Evolutionary conservation across 2,113 vertebrate species (phyloP).

Genomic region (Sarotherodon lohbergeri): DNA sequence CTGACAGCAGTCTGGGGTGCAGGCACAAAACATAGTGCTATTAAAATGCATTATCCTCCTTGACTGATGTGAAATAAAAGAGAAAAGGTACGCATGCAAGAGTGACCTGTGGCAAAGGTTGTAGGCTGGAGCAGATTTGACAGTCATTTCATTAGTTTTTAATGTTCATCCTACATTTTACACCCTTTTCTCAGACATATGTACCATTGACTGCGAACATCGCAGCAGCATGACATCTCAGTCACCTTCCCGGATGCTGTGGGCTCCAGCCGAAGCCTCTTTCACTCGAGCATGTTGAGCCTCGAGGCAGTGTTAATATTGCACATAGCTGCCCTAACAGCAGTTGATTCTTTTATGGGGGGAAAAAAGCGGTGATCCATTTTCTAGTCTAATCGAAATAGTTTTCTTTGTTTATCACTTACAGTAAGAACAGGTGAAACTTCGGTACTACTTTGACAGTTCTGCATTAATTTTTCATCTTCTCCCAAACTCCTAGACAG

Average conservation of each 20-base stretch:
- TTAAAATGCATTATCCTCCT: not conserved
- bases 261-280: conserved; percentile 1
- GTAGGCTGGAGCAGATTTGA: not conserved
- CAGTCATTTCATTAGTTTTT: not conserved
- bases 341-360: conserved; percentile 2
- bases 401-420: not conserved
- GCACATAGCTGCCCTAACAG: conserved; percentile 6
- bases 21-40: not conserved
- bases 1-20: not conserved
- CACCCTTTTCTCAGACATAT: not conserved
- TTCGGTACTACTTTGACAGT: not conserved
- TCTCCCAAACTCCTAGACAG: not conserved
- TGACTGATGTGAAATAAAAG: not conserved
- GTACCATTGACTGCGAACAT: not conserved
- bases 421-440: not conserved
- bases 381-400: not conserved
- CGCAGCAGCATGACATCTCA: conserved; percentile 5
- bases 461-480: not conserved
- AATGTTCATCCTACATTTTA: not conserved
- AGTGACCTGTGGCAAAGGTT: not conserved
- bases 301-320: conserved; percentile 46
- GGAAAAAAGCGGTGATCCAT: not conserved
- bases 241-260: conserved; percentile 5
- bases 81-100: accelerated
- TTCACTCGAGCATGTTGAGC: conserved; percentile 21